Base-by-base conservation (phyloP, 2,113 vertebrate genomes). In the Irena cyanogastra region DNA sequence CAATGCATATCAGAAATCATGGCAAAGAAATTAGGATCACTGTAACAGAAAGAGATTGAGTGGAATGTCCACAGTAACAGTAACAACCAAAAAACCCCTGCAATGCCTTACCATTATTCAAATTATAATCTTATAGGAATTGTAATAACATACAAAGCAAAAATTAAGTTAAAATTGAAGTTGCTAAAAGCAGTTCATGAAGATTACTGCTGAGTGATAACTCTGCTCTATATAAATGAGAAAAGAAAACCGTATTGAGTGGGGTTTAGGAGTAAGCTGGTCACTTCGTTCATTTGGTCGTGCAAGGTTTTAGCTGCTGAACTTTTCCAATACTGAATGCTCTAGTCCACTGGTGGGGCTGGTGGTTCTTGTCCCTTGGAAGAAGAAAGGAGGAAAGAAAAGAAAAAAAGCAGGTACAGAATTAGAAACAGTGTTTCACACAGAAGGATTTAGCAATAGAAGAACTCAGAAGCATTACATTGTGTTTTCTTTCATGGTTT, bases 341-440 rank as follows among this genome's bases (percentile, higher is more conserved):
- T 97, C 95, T 99, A 99, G 95, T 99, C 99, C 96, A 99, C 97
- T 64, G 99, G 99, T 77, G 99, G 99, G 42, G 98, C 98, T 88
- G 99, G 99, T 56, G 99, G 99, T 63, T 98, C 99, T 97, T 98
- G 97, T 82, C 97, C 97, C 94, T 98, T 97, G 53, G 86, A 97
- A 97, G 97, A 98, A 95, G 31, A 54, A 85, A 87, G 78, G 42
- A 93, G 21, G 63, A 57, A 65, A 92, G 41, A 11, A 13, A 45
- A 61, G 57, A 75, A 90, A 81, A 90, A 88, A 16, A 60, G 12
- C 70, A 89, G 7, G 1, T 26, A 61, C 7, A 50, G 41, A 61
- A 86, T 95, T 89, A 97, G 59, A 85, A 87, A 90, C 61, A 60
- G 4, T 52, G 42, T 61, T 91, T 82, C 63, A 44, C 3, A 3